Percentiles rank a stretch among this genome's conserved stretches.
These are phyloP conservation scores for Nothocercus nigrocapillus DNA, from an alignment of 2,113 vertebrate genomes.

Conservation along the genomic window DNA sequence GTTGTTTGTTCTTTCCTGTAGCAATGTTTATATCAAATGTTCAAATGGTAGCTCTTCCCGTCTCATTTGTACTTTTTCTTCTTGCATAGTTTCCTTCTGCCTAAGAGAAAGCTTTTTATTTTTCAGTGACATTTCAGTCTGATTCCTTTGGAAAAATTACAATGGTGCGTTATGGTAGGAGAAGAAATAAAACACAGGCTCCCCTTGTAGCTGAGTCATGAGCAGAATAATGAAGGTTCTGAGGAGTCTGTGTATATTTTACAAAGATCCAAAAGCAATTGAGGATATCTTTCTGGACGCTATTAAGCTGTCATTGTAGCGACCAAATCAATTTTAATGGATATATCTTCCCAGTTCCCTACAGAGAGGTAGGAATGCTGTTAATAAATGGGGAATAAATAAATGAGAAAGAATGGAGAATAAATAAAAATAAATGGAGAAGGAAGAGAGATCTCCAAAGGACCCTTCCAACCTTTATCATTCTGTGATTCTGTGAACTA, in stretches of 20 bases:
- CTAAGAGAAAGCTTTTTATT: not conserved
- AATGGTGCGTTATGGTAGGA: not conserved
- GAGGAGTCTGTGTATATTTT: not conserved
- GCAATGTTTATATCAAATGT: not conserved
- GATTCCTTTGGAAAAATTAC: not conserved
- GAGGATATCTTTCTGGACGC: not conserved
- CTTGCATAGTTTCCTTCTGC: rapidly evolving
- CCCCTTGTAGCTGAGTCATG: not conserved
- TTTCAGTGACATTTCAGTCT: not conserved
- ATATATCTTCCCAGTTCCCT: not conserved
- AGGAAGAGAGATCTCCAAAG: too few species aligned
- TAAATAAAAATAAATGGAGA: too few species aligned
- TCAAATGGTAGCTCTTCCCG: not conserved
- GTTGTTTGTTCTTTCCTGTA: not conserved
- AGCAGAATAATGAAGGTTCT: not conserved
- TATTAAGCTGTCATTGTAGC: not conserved
- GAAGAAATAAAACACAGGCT: not conserved
- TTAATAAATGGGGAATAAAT: not conserved
- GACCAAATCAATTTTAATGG: not conserved
- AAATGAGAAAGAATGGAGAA: too few species aligned
- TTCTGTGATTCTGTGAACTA: too few species aligned
- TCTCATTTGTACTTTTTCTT: not conserved
- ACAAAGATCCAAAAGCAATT: not conserved
- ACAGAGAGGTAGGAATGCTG: not conserved
- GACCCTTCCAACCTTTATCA: too few species aligned